Conservation (phyloP, 2,797 vertebrate species). For the Platyrinchus mystaceus region DNA sequence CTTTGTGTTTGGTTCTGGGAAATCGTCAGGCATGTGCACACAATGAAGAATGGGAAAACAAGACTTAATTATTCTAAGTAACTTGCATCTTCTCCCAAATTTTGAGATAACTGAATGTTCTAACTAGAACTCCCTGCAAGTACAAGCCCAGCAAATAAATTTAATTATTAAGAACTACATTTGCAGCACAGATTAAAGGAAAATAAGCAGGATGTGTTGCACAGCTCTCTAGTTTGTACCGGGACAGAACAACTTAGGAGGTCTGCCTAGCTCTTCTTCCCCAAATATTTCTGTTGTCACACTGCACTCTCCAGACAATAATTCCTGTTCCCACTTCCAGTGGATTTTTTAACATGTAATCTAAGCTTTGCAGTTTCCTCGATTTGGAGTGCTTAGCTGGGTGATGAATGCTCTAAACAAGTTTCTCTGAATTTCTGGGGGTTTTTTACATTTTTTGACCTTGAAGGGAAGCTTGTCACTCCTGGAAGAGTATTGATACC, state of each 20-base stretch:
- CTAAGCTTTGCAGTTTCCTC: neutral
- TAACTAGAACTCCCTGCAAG: neutral
- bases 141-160: neutral
- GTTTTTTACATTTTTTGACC: neutral
- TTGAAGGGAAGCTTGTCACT: neutral
- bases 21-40: neutral
- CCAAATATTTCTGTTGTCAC: neutral
- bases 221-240: neutral
- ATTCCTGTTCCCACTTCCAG: neutral
- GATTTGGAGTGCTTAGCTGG: neutral
- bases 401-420: neutral
- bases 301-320: neutral
- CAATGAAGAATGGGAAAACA: neutral
- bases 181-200: neutral
- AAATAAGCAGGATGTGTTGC: neutral
- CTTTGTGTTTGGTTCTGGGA: slow-evolving; percentile 24
- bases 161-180: neutral
- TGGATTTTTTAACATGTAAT: neutral
- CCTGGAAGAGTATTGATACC: neutral
- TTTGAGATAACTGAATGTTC: neutral
- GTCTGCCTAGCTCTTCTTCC: neutral
- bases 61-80: neutral
- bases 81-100: neutral
- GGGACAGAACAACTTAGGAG: neutral
- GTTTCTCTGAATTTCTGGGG: neutral